Evolutionary conservation across 2,113 vertebrate genomes (phyloP), one percentile per base, ranked within the genome.

Genomic region (Orcinus orca): DNA sequence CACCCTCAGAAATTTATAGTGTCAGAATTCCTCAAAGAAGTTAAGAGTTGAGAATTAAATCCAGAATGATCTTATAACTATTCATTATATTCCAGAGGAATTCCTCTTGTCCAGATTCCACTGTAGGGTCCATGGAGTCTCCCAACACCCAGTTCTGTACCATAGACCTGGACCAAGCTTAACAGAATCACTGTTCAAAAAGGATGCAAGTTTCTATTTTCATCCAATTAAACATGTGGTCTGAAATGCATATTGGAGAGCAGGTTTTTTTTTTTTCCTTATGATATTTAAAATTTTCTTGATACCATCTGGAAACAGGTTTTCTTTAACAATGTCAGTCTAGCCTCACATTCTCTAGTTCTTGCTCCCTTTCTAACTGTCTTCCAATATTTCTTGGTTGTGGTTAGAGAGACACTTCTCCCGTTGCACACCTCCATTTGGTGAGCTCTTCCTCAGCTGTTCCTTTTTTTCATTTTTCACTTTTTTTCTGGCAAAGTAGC

Each of bases 281-380:
- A 50, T 71, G 83, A 74, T 88, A 95, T 96, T 97, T 97, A 60
- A 95, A 93, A 63, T 96, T 74, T n/a, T 95, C 68, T 73, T 62
- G 63, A 95, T 89, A 63, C 70, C 94, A 97, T 90, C 79, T 97
- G 88, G 84, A 83, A 93, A 86, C 38, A 92, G 80, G 58, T 90
- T 97, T 97, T 77, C 83, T 88, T 95, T n/a, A 74, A 95, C 50
- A 41, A 31, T 93, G 71, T 74, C 62, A 67, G 38, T 63, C 21
- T 77, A 73, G 62, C 60, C 60, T 14, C 36, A 76, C 38, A 33
- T 92, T 92, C 31, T 79, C 8, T 67, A 62, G 38, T 41, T 41
- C 36, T 67, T 79, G 5, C 58, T 93, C 62, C 13, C 62, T 82
- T 44, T 92, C 67, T 89, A 12, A 33, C 47, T 85, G 29, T 41